Conservation (phyloP, 2,797 vertebrate species). For the Alectoris magna region DNA sequence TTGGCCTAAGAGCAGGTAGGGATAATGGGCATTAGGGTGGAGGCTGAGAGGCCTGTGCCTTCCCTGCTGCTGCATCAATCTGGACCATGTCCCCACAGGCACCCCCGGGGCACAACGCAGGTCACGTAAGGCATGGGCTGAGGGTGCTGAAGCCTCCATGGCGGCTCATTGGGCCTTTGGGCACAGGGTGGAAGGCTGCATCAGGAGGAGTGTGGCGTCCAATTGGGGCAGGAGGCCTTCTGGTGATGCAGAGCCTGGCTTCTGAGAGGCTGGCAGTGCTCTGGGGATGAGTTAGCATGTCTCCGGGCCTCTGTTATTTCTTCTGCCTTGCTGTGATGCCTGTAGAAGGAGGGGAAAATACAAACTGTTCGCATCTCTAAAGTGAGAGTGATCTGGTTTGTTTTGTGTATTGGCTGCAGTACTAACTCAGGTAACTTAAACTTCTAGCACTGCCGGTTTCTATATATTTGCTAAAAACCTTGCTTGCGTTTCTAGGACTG, state of each 20-base stretch:
- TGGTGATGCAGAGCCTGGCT: background rate
- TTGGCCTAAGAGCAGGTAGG: conserved; percentile 1
- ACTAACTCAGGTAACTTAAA: background rate
- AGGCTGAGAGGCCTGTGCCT: background rate
- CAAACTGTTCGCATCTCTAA: background rate
- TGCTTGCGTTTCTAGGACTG: background rate
- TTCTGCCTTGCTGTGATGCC: conserved; percentile 67
- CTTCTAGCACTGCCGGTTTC: background rate
- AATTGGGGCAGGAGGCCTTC: background rate
- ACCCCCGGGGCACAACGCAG: background rate
- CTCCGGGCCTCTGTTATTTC: background rate
- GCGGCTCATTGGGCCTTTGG: background rate
- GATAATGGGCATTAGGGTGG: background rate
- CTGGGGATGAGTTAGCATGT: fast-evolving
- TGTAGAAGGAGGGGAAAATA: conserved; percentile 40
- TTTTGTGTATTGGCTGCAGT: background rate
- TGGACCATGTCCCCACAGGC: fast-evolving
- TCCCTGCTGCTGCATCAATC: background rate
- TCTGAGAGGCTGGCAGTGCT: background rate
- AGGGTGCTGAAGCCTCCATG: background rate
- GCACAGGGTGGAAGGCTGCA: background rate
- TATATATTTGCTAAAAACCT: background rate
- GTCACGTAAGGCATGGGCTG: background rate
- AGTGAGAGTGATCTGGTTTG: background rate
- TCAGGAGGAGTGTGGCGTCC: background rate